Conservation (phyloP, 23 tunicate species). For the Diplosoma virens region DNA sequence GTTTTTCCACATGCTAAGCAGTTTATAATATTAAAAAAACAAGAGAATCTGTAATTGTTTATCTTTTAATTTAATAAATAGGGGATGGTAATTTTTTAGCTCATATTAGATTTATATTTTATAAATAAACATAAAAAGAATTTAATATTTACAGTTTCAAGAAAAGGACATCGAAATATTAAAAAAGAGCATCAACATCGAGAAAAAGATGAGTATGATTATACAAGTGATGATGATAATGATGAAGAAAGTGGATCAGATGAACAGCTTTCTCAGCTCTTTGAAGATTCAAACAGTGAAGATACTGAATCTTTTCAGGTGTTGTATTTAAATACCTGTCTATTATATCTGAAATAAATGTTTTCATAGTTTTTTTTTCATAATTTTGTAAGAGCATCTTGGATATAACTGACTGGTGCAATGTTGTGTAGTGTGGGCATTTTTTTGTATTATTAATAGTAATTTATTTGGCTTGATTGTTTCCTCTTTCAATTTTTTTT, state of each 20-base stretch:
- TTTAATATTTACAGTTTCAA: background rate
- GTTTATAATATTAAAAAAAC: no score
- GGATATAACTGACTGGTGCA: no score
- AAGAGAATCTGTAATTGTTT: background rate
- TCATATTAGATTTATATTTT: background rate
- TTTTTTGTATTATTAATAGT: no score
- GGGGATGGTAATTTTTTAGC: background rate
- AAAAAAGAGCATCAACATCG: background rate
- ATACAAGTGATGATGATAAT: slow-evolving; percentile 15
- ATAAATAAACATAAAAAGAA: background rate
- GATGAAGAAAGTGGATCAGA: slow-evolving; percentile 11
- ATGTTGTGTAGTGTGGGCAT: no score
- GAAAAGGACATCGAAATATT: background rate
- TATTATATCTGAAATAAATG: no score
- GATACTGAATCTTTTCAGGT: slow-evolving; percentile 62
- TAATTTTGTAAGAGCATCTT: no score
- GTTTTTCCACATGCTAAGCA: no score
- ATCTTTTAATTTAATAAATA: background rate
- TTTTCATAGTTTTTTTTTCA: no score
- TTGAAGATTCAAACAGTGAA: slow-evolving; percentile 76
- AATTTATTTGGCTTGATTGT: no score
- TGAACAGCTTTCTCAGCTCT: slow-evolving; percentile 49
- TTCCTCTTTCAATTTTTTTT: no score
- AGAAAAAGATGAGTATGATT: background rate
- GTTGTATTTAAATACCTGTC: no score